phyloP scores from a whole-genome alignment of 2,797 vertebrate species.

The Protosalanx chinensis region DNA sequence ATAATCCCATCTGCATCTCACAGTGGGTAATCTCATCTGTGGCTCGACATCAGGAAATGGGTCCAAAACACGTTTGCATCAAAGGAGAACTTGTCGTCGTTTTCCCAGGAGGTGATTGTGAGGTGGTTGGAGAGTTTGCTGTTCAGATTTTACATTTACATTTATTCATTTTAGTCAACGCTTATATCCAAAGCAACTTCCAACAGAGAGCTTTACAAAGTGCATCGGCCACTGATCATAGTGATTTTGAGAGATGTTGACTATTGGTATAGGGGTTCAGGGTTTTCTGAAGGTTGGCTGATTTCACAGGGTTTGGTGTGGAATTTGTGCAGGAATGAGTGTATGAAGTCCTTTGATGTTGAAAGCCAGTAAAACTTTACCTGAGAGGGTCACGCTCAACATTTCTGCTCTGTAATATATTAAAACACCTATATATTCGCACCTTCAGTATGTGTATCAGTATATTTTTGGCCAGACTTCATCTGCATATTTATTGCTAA shows the following conservation, averaged over 20 bases:
- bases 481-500: too few species aligned
- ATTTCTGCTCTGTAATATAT: constrained; percentile 44
- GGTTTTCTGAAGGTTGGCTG: constrained; percentile 60
- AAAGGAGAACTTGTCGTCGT: constrained; percentile 43
- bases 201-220: too few species aligned
- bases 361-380: constrained; percentile 62
- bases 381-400: constrained; percentile 60
- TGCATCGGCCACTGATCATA: too few species aligned
- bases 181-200: too few species aligned
- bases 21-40: constrained; percentile 34
- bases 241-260: constrained; percentile 13
- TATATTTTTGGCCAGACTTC: too few species aligned
- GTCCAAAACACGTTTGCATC: constrained; percentile 25
- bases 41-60: constrained; percentile 31
- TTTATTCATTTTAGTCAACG: too few species aligned
- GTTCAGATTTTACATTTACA: constrained; percentile 44
- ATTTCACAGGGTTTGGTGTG: constrained; percentile 65
- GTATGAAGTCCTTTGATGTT: constrained; percentile 66
- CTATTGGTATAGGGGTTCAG: constrained; percentile 47
- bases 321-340: constrained; percentile 61
- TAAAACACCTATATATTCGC: too few species aligned
- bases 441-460: too few species aligned
- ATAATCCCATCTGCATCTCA: constrained; percentile 57
- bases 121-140: constrained; percentile 39
- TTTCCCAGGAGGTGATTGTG: constrained; percentile 39